phyloP scores from a whole-genome alignment of 2,888 invertebrate genomes.

The Carabus problematicus region DNA sequence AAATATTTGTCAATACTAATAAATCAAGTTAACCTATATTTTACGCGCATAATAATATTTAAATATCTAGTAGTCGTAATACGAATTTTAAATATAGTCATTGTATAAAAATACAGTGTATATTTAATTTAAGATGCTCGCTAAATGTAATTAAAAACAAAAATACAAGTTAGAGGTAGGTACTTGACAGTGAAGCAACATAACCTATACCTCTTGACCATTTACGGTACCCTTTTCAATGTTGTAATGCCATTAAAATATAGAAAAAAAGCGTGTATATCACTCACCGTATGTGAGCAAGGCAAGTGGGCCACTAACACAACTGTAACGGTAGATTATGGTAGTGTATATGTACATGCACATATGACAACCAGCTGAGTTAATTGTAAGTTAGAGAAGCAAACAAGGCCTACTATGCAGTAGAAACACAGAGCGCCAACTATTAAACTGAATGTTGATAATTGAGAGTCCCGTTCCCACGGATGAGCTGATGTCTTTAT shows the following conservation, averaged over 20 bases:
- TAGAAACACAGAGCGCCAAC: neutral
- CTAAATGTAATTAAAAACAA: too few species aligned
- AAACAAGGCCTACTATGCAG: neutral
- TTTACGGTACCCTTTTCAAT: neutral
- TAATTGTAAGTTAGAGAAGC: neutral
- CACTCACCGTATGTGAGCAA: neutral
- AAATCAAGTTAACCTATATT: too few species aligned
- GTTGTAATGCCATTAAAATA: neutral
- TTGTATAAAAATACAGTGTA: too few species aligned
- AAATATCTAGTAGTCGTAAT: too few species aligned
- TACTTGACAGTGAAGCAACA: neutral
- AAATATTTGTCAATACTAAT: too few species aligned
- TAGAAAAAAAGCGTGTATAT: neutral
- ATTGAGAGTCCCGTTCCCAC: conserved; percentile 23
- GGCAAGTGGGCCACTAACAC: too few species aligned
- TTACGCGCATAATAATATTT: too few species aligned
- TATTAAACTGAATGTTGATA: conserved; percentile 11
- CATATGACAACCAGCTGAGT: neutral
- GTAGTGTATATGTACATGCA: neutral
- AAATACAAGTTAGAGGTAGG: too few species aligned
- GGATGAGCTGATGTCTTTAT: conserved; percentile 20
- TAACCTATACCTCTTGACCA: conserved; percentile 6
- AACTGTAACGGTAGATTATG: neutral
- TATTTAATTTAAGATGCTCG: too few species aligned
- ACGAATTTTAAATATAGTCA: too few species aligned